Evolutionary conservation across 2,113 vertebrate genomes (phyloP).

Genomic region (Corythornis vintsioides): DNA sequence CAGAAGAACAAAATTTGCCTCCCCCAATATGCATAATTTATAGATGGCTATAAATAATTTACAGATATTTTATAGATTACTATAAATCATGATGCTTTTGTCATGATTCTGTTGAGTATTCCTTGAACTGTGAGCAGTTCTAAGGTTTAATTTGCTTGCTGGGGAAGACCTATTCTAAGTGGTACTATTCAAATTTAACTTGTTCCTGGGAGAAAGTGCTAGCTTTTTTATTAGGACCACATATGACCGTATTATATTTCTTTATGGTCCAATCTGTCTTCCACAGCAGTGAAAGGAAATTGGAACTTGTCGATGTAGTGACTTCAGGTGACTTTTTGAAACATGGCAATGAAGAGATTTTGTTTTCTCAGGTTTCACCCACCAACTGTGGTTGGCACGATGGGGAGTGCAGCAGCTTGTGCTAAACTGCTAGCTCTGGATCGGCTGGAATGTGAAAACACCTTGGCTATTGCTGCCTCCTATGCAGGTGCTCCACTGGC

Average conservation of each 20-base stretch:
- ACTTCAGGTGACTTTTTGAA: background rate
- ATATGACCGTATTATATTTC: background rate
- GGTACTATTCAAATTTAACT: background rate
- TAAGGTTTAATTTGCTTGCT: background rate
- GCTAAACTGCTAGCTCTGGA: conserved; percentile 86
- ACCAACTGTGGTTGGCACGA: conserved; percentile 88
- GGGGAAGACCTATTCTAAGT: background rate
- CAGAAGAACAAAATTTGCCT: background rate
- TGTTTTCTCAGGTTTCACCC: conserved; percentile 88
- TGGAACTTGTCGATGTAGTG: background rate
- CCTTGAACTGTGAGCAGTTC: background rate
- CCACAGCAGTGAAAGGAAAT: background rate
- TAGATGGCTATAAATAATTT: background rate
- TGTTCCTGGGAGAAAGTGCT: background rate
- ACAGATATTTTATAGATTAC: background rate
- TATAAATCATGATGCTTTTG: background rate
- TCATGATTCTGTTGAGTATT: background rate
- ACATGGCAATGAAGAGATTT: background rate
- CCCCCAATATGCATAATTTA: background rate
- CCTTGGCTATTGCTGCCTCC: conserved; percentile 90
- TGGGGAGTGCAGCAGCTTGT: conserved; percentile 90
- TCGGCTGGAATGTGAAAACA: conserved; percentile 76
- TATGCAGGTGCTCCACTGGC: conserved; percentile 90
- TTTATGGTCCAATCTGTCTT: background rate
- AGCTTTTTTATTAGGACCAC: background rate